phyloP scores from a whole-genome alignment of 2,888 invertebrate species.

The Sussaba pulchella region DNA sequence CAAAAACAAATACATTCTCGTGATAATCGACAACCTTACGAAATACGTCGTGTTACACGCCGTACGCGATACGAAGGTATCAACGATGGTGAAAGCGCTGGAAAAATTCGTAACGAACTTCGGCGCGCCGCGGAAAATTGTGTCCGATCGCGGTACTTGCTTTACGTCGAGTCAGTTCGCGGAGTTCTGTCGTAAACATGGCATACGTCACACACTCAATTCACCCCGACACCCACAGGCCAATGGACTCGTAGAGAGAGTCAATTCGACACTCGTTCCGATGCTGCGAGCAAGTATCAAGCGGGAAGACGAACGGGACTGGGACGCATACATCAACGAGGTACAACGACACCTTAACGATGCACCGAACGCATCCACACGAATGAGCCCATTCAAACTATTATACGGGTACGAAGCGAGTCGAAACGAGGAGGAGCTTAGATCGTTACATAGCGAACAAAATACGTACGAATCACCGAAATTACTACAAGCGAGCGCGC shows the following conservation, averaged over 20 bases:
- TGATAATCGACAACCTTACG: too few species aligned
- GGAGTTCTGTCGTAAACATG: conserved; percentile 59
- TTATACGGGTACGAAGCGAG: conserved; percentile 56
- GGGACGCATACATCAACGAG: conserved; percentile 39
- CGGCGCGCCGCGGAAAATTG: too few species aligned
- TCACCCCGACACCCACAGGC: conserved; percentile 68
- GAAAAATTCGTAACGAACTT: conserved; percentile 13
- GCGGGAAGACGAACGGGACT: conserved; percentile 26
- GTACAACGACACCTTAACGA: conserved; percentile 66
- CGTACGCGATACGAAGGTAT: too few species aligned
- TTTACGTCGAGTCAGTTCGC: too few species aligned
- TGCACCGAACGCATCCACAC: conserved; percentile 54
- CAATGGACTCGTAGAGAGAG: conserved; percentile 61
- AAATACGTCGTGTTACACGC: too few species aligned
- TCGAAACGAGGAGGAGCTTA: conserved; percentile 14
- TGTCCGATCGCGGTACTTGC: too few species aligned
- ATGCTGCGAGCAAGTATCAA: neutral
- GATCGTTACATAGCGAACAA: too few species aligned
- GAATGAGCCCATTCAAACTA: conserved; percentile 62
- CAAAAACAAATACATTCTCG: too few species aligned
- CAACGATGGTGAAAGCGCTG: conserved; percentile 1
- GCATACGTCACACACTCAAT: conserved; percentile 57
- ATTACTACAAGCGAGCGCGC: conserved; percentile 9
- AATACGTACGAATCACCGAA: conserved; percentile 21
- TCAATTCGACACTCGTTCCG: conserved; percentile 46